phyloP scores from a whole-genome alignment of 1,140 invertebrate species.

The Epicauta chinensis region DNA sequence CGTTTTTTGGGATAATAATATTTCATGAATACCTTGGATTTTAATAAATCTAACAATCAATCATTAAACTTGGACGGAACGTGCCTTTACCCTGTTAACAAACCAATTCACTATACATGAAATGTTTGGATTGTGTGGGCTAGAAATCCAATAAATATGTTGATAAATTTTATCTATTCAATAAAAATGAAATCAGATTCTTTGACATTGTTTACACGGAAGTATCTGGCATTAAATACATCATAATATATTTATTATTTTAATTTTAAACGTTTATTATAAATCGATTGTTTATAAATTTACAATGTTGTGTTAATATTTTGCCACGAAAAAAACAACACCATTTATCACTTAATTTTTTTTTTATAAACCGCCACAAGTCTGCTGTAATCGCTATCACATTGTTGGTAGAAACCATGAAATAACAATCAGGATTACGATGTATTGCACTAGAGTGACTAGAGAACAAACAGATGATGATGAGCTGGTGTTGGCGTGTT shows the following conservation, averaged over 20 bases:
- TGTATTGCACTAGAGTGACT: constrained; percentile 28
- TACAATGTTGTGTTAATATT: constrained; percentile 18
- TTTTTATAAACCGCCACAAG: constrained; percentile 17
- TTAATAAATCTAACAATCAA: constrained; percentile 13
- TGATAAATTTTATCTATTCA: too few species aligned
- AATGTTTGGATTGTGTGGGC: too few species aligned
- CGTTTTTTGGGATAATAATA: too few species aligned
- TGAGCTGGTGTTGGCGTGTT: constrained; percentile 52
- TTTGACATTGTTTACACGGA: constrained; percentile 14
- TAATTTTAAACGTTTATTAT: constrained; percentile 12
- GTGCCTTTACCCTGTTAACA: neutral
- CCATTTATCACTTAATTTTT: constrained; percentile 10
- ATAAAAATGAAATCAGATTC: constrained; percentile 14
- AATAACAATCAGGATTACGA: neutral
- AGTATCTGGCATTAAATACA: constrained; percentile 12
- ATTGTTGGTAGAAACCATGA: too few species aligned
- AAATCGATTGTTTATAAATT: constrained; percentile 29
- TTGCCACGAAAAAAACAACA: constrained; percentile 6
- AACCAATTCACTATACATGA: too few species aligned
- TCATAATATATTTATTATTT: constrained; percentile 10
- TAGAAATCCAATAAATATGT: too few species aligned
- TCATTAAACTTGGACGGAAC: constrained; percentile 3
- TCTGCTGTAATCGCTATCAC: constrained; percentile 4
- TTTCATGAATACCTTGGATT: neutral
- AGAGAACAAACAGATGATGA: constrained; percentile 24